phyloP scores from a whole-genome alignment of 2,888 invertebrate species.

The Therioaphis trifolii region DNA sequence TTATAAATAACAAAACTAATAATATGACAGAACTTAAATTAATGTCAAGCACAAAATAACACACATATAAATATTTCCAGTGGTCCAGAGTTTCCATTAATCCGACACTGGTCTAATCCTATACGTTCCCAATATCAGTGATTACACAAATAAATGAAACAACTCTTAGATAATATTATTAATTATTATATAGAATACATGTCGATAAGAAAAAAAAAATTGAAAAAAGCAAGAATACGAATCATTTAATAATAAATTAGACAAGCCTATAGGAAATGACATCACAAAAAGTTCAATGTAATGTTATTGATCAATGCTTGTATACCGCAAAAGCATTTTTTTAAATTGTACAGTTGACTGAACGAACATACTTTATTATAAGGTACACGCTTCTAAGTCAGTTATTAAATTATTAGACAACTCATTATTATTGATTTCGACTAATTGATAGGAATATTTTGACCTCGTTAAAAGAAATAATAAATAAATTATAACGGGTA shows the following conservation, averaged over 20 bases:
- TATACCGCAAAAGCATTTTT: background rate
- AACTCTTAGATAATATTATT: background rate
- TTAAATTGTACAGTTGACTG: conserved; percentile 23
- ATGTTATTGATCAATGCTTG: conserved; percentile 1
- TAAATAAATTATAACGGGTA: background rate
- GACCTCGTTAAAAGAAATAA: background rate
- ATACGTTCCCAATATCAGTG: too few species aligned
- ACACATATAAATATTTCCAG: too few species aligned
- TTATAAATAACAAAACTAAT: too few species aligned
- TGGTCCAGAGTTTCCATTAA: too few species aligned
- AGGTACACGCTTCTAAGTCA: background rate
- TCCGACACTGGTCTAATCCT: too few species aligned
- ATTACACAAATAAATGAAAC: background rate
- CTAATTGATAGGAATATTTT: conserved; percentile 29
- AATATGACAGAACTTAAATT: too few species aligned
- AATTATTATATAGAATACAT: too few species aligned
- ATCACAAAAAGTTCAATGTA: conserved; percentile 14
- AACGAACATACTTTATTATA: background rate
- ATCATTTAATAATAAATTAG: conserved; percentile 4
- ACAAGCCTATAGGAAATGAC: background rate
- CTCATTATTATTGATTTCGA: conserved; percentile 7
- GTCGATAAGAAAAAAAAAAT: too few species aligned
- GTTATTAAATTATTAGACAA: background rate
- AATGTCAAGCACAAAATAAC: too few species aligned
- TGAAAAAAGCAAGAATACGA: background rate